Conservation (phyloP, 2,113 vertebrate species). For the Pseudois nayaur region DNA sequence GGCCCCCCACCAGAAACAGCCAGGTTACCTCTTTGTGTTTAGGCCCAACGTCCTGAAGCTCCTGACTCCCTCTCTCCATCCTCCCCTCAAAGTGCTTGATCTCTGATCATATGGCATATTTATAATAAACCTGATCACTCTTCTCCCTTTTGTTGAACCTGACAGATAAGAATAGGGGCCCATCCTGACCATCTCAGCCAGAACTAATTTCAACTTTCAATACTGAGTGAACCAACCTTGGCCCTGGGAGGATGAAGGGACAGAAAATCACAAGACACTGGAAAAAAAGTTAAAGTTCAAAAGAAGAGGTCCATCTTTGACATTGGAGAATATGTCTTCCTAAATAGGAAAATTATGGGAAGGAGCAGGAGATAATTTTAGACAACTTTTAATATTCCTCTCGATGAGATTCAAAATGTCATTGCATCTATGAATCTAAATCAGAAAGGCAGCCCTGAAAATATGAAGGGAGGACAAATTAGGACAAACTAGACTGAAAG, state of each 20-base stretch:
- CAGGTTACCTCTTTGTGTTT: neutral
- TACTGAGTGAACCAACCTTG: neutral
- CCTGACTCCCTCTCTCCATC: neutral
- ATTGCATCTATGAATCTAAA: constrained; percentile 12
- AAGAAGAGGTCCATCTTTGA: neutral
- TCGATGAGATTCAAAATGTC: constrained; percentile 36
- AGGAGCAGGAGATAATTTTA: constrained; percentile 46
- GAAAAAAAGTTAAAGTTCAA: neutral
- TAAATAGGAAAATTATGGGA: constrained; percentile 17
- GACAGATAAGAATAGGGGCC: neutral
- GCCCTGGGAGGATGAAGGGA: neutral
- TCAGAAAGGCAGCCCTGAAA: neutral
- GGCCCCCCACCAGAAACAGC: neutral
- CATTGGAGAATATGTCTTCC: neutral
- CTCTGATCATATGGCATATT: neutral
- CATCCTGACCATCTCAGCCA: neutral
- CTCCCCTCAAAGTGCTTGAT: neutral
- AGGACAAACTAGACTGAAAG: neutral
- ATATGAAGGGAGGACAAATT: neutral
- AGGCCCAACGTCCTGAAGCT: neutral
- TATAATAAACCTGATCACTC: neutral
- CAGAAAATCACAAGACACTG: neutral
- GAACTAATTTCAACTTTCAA: neutral
- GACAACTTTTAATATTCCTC: constrained; percentile 39
- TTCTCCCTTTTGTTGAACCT: neutral